Percentiles rank a stretch among this genome's conserved stretches.
These are phyloP conservation scores for Aleiodes alternator DNA, from an alignment of 2,888 invertebrate species.

Conservation along the genomic window DNA sequence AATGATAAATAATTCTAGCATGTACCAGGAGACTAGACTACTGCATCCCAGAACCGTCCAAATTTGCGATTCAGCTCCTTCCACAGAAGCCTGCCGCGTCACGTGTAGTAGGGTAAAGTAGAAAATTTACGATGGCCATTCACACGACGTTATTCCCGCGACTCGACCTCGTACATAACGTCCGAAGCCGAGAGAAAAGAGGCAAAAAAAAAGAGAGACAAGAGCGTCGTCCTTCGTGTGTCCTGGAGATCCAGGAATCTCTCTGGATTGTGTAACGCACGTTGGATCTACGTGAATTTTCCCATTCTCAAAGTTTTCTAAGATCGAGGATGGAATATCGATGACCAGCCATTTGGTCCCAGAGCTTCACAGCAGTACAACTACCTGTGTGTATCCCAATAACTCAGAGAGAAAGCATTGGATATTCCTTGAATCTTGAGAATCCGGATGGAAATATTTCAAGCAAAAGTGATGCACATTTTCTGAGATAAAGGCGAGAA, in stretches of 20 bases:
- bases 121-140: conserved; percentile 35
- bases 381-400: not conserved
- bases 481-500: not conserved
- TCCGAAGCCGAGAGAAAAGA: conserved; percentile 9
- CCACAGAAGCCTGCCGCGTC: not conserved
- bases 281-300: conserved; percentile 23
- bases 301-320: conserved; percentile 13
- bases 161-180: conserved; percentile 33
- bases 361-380: not conserved
- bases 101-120: conserved; percentile 14
- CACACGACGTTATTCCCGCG: conserved; percentile 36
- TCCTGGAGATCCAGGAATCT: not conserved
- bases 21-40: not conserved
- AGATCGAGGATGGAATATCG: conserved; percentile 23
- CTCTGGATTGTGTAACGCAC: conserved; percentile 2
- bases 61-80: conserved; percentile 33
- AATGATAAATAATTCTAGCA: conserved; percentile 8
- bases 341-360: not conserved
- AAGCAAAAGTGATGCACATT: conserved; percentile 7
- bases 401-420: not conserved
- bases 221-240: not conserved
- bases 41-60: not conserved
- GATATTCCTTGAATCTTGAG: conserved; percentile 1
- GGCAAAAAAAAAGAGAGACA: not conserved
- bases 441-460: conserved; percentile 8